Evolutionary conservation across 2,888 invertebrate species (phyloP).

Genomic region (Eledona agricola): DNA sequence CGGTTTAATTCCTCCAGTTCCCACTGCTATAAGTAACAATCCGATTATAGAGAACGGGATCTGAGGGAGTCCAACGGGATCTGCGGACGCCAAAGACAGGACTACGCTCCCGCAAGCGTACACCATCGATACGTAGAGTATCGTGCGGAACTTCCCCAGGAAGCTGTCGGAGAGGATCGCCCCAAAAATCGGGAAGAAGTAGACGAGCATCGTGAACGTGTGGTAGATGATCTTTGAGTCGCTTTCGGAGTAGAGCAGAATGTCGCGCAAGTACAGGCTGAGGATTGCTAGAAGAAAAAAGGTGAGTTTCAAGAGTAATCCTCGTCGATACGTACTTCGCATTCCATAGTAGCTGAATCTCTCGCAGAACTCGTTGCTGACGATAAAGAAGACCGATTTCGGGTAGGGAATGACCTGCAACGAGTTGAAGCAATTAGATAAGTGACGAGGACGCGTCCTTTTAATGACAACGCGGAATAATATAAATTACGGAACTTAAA

Average conservation of each 20-base stretch:
- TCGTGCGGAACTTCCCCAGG: conserved; percentile 90
- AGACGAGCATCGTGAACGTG: conserved; percentile 87
- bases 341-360: conserved; percentile 97
- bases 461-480: no score
- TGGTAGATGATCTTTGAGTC: conserved; percentile 89
- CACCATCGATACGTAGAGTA: conserved; percentile 86
- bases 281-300: conserved; percentile 79
- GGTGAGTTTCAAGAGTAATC: background rate
- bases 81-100: conserved; percentile 74
- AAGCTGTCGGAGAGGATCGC: conserved; percentile 94
- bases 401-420: conserved; percentile 80
- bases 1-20: conserved; percentile 95
- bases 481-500: no score
- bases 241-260: conserved; percentile 76
- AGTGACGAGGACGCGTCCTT: no score
- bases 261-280: conserved; percentile 84
- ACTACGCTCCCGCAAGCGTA: conserved; percentile 86
- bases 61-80: conserved; percentile 67
- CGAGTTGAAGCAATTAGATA: no score
- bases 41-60: conserved; percentile 66
- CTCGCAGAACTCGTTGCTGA: conserved; percentile 98
- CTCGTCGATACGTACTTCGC: conserved; percentile 76
- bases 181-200: conserved; percentile 88
- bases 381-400: conserved; percentile 89
- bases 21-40: conserved; percentile 81